Evolutionary conservation across 2,113 vertebrate genomes (phyloP).

Genomic region (Heterochromis multidens): DNA sequence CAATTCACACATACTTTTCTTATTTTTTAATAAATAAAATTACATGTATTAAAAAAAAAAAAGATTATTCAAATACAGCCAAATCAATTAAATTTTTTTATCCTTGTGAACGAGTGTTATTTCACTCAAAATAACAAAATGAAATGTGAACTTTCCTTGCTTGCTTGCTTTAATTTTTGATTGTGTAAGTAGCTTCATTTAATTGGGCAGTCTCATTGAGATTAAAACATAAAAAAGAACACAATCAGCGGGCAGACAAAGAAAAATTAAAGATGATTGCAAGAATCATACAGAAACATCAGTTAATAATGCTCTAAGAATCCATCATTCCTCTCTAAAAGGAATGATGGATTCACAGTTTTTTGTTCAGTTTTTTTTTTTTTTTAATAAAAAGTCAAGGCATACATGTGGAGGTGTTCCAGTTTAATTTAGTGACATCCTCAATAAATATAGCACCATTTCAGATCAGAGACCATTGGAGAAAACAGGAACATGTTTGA

Average conservation of each 20-base stretch:
- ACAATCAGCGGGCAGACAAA: too few species aligned
- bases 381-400: not conserved
- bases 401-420: constrained; percentile 1
- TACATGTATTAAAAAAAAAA: not conserved
- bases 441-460: constrained; percentile 73
- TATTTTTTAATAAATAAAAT: not conserved
- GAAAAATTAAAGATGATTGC: too few species aligned
- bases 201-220: not conserved
- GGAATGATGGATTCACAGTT: not conserved
- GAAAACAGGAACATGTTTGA: not conserved
- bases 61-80: not conserved
- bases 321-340: too few species aligned
- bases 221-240: too few species aligned
- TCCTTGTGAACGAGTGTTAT: too few species aligned
- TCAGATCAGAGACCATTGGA: not conserved
- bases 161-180: not conserved
- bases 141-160: not conserved
- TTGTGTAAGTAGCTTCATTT: not conserved
- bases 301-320: not conserved
- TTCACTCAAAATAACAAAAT: not conserved
- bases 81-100: not conserved
- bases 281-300: too few species aligned
- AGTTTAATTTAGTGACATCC: constrained; percentile 56
- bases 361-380: not conserved
- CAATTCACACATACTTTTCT: not conserved